These are phyloP conservation scores for Myotis planiceps DNA, from an alignment of 2,797 vertebrate species.

Conservation along the genomic window DNA sequence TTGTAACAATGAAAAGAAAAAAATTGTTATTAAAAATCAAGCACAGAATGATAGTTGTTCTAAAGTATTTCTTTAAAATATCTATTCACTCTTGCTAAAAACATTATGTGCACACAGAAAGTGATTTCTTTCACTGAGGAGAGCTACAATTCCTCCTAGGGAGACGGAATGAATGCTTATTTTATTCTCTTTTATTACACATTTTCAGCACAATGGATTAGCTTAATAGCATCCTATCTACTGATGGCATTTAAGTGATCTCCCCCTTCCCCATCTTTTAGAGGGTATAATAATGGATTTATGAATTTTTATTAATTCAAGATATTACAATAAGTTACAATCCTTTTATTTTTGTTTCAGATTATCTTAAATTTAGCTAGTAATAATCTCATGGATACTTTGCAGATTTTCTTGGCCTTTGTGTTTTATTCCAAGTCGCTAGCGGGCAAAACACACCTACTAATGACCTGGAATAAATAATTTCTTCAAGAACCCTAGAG, in stretches of 20 bases:
- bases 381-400: not conserved
- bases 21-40: not conserved
- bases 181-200: not conserved
- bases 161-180: not conserved
- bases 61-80: not conserved
- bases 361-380: not conserved
- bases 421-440: not conserved
- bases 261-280: not conserved
- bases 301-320: not conserved
- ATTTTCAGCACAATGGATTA: not conserved
- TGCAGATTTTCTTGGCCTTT: not conserved
- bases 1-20: not conserved
- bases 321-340: not conserved
- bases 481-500: not conserved
- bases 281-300: not conserved
- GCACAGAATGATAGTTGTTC: not conserved
- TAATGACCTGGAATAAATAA: not conserved
- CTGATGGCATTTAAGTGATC: not conserved
- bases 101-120: not conserved
- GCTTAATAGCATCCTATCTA: not conserved
- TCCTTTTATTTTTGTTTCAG: not conserved
- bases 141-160: not conserved
- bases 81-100: not conserved
- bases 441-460: not conserved
- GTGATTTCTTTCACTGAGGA: not conserved